Evolutionary conservation across 1,140 invertebrate genomes (phyloP), one percentile per base, ranked within the genome.

Genomic region (Drosophila orena): DNA sequence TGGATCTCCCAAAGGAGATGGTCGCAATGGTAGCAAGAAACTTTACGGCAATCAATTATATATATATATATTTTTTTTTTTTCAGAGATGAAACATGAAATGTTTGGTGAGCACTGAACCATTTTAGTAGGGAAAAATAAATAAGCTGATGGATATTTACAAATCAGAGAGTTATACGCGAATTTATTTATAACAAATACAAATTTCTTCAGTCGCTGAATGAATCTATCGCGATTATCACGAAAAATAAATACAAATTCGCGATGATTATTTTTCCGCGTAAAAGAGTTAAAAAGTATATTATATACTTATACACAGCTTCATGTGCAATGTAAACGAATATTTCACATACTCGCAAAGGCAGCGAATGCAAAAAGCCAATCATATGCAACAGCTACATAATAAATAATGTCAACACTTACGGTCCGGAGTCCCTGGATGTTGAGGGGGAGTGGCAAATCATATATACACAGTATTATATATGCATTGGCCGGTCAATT

Each of bases 351-450:
- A 8, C 30, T 10, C 30, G 15, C 53, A 58, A 65, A 56, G 42
- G 71, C 15, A 22, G 43, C 24, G 34, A 47, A 61, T 46, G 53
- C 49, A 54, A 65, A 65, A 73, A 73, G 56, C 72, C 70, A 84
- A 86, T 73, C 58, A 72, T 84, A 75, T 75, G 70, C 70, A 62
- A 62, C 49, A 44, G 44, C 59, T 66, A 65, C 68, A 85, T 86
- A 88, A 86, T 79, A 88, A 88, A 86, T 88, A 88, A 86, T 88
- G 79, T 86, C 75, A 88, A 81, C 83, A 86, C 83, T 86, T 88
- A 88, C 68, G 54, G 38, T 52, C 44, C 64, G 52, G n/a, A 40
- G 40, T 56, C 50, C 62, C 60, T 44, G 22, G 46, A 54, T 57
- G 64, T 50, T 42, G 81, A 73, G 27, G 2, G 60, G 72, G 70